Conservation (phyloP, 2,888 invertebrate species). For the Pristionchus exspectatus region DNA sequence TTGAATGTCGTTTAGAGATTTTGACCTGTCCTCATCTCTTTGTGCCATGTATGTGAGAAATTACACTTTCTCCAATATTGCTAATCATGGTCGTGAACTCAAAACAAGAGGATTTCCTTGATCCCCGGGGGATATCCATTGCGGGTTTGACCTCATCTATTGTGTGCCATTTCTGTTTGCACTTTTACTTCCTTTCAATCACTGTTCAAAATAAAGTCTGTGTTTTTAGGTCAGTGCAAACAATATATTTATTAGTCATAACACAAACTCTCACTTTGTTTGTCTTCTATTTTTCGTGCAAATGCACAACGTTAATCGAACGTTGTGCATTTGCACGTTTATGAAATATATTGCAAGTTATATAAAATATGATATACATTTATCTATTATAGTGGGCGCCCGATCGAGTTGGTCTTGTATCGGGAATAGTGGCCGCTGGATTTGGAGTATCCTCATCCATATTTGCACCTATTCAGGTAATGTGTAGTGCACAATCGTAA, state of each 20-base stretch:
- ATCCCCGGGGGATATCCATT: not conserved
- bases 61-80: not conserved
- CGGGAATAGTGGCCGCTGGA: conserved; percentile 78
- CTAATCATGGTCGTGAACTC: not conserved
- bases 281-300: not conserved
- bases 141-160: not conserved
- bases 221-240: not conserved
- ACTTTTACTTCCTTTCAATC: not conserved
- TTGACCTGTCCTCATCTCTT: not conserved
- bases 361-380: not conserved
- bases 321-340: not conserved
- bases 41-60: not conserved
- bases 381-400: conserved; percentile 74
- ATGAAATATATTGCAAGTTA: not conserved
- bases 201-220: not conserved
- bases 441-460: conserved; percentile 77
- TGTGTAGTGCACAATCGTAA: not conserved
- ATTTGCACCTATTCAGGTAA: conserved; percentile 76
- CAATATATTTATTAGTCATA: not conserved
- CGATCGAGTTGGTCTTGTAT: conserved; percentile 75
- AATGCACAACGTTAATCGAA: not conserved
- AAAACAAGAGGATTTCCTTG: not conserved
- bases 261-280: not conserved
- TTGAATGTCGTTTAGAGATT: not conserved
- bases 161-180: not conserved